Conservation (phyloP, 1,140 invertebrate genomes). For the Drosophila teissieri region DNA sequence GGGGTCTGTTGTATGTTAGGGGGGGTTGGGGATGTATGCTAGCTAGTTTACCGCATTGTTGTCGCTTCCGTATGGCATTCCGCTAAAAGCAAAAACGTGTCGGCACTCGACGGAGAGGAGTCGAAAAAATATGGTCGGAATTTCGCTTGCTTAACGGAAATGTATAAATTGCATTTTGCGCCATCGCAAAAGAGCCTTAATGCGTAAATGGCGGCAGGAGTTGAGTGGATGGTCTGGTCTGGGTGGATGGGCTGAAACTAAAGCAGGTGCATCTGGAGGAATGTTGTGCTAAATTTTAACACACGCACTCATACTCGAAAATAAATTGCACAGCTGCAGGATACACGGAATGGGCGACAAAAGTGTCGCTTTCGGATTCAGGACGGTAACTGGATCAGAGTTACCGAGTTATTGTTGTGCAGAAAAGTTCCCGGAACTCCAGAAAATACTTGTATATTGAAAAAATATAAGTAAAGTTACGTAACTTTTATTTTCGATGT, state of each 20-base stretch:
- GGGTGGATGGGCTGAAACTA: slow-evolving; percentile 34
- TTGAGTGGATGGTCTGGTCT: slow-evolving; percentile 8
- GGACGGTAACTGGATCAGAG: background rate
- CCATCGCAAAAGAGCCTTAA: slow-evolving; percentile 50
- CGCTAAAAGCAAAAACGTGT: slow-evolving; percentile 75
- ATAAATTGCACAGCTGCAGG: slow-evolving; percentile 48
- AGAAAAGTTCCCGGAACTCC: too few species aligned
- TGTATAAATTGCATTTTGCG: slow-evolving; percentile 81
- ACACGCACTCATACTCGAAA: slow-evolving; percentile 39
- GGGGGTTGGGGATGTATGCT: slow-evolving; percentile 4
- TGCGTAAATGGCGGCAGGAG: slow-evolving; percentile 22
- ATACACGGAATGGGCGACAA: slow-evolving; percentile 55
- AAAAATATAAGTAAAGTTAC: too few species aligned
- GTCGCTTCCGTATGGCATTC: slow-evolving; percentile 41
- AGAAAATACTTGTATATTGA: too few species aligned
- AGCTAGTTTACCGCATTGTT: slow-evolving; percentile 36
- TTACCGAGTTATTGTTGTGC: too few species aligned
- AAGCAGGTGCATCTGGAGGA: slow-evolving; percentile 60
- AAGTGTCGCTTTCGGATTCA: slow-evolving; percentile 28
- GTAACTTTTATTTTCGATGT: too few species aligned
- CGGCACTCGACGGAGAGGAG: slow-evolving; percentile 19
- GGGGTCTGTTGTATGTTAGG: background rate
- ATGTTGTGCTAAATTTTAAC: slow-evolving; percentile 77
- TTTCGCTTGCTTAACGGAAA: slow-evolving; percentile 78
- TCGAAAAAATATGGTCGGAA: slow-evolving; percentile 56